These are phyloP conservation scores for Odontamblyopus lacepedii DNA, from an alignment of 2,797 vertebrate genomes.

Conservation along the genomic window DNA sequence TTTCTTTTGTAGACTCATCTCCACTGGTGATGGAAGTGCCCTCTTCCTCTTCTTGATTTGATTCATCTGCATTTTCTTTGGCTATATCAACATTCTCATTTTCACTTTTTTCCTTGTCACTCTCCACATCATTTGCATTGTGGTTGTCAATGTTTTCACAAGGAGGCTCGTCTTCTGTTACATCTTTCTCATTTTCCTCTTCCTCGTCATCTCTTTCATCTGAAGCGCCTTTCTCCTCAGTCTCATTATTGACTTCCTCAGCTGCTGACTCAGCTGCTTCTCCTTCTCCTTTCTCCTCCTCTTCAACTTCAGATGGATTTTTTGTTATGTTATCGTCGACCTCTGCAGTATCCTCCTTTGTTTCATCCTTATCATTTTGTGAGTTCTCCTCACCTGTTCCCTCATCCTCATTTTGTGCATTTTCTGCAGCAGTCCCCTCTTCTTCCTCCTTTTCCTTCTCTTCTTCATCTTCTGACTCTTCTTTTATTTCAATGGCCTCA, in stretches of 20 bases:
- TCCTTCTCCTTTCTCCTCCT: neutral
- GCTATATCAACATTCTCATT: neutral
- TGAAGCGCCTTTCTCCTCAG: neutral
- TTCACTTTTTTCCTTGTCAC: constrained; percentile 10
- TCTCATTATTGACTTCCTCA: neutral
- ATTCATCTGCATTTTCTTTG: constrained; percentile 27
- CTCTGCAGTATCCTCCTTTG: neutral
- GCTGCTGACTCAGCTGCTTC: neutral
- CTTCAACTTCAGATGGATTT: constrained; percentile 18
- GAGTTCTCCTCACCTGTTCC: neutral
- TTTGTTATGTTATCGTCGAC: constrained; percentile 1
- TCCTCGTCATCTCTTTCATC: neutral
- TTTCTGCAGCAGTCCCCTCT: constrained; percentile 5
- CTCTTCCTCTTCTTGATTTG: constrained; percentile 32
- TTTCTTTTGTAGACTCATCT: neutral
- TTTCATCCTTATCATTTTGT: neutral
- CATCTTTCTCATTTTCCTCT: neutral
- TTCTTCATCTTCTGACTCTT: neutral
- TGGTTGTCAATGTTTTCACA: neutral
- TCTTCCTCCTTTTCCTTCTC: constrained; percentile 24
- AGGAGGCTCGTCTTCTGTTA: neutral
- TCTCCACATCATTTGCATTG: neutral
- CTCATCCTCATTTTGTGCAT: constrained; percentile 6
- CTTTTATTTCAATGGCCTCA: neutral
- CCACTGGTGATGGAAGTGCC: constrained; percentile 19